Evolutionary conservation across 2,888 invertebrate species (phyloP).

Genomic region (Habroteleia sp.): DNA sequence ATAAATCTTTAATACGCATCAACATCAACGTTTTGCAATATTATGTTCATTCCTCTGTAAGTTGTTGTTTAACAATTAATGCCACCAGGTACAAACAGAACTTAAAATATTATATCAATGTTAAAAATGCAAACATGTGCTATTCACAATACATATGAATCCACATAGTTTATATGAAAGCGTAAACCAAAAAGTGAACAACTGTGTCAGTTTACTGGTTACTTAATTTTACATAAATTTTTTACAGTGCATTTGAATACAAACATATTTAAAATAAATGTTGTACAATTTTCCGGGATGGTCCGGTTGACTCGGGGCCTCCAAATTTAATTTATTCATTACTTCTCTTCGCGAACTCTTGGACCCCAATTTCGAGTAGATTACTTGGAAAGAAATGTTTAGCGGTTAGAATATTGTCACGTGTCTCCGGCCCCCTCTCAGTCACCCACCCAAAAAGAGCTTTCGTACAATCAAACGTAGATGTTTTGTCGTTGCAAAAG

Average conservation of each 20-base stretch:
- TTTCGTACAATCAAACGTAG: constrained; percentile 80
- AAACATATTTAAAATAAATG: constrained; percentile 33
- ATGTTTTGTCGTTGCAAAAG: constrained; percentile 62
- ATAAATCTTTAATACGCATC: too few species aligned
- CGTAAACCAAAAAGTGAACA: too few species aligned
- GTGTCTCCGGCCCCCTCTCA: neutral
- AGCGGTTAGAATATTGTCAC: constrained; percentile 12
- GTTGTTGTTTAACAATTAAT: too few species aligned
- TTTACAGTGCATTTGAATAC: constrained; percentile 36
- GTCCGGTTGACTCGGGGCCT: constrained; percentile 5
- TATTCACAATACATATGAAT: too few species aligned
- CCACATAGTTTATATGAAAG: too few species aligned
- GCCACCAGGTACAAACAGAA: too few species aligned
- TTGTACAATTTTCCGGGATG: constrained; percentile 20
- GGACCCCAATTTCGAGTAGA: constrained; percentile 18
- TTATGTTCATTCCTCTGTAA: too few species aligned
- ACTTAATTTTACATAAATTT: too few species aligned
- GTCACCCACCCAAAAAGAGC: constrained; percentile 65
- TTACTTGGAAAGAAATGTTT: constrained; percentile 20
- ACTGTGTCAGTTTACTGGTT: too few species aligned
- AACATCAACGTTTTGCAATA: too few species aligned
- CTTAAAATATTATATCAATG: too few species aligned
- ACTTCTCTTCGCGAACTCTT: constrained; percentile 12
- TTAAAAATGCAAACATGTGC: too few species aligned
- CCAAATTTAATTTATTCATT: constrained; percentile 19